phyloP scores from a whole-genome alignment of 1,140 invertebrate genomes.

The Himalopsyche phryganea region DNA sequence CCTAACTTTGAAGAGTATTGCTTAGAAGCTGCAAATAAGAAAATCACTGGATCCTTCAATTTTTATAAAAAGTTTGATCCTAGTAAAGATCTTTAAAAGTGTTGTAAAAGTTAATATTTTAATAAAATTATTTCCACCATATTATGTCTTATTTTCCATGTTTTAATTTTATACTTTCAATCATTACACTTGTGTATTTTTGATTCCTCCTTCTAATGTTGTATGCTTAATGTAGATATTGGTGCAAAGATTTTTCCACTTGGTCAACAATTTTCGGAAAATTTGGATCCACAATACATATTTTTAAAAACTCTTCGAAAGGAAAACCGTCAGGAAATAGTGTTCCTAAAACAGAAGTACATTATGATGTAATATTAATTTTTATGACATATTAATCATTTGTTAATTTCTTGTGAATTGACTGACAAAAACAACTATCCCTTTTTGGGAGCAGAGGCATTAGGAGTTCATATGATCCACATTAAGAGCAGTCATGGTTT shows the following conservation, averaged over 20 bases:
- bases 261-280: slow-evolving; percentile 42
- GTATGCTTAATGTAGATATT: slow-evolving; percentile 15
- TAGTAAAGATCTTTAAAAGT: not conserved
- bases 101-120: not conserved
- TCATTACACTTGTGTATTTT: too few relatives aligned
- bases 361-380: too few relatives aligned
- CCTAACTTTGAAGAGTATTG: slow-evolving; percentile 32
- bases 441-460: too few relatives aligned
- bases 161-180: too few relatives aligned
- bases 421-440: too few relatives aligned
- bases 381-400: too few relatives aligned
- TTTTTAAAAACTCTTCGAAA: slow-evolving; percentile 41
- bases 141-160: not conserved
- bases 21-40: slow-evolving; percentile 14
- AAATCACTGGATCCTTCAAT: slow-evolving; percentile 23
- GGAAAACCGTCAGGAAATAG: slow-evolving; percentile 30
- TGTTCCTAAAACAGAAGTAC: slow-evolving; percentile 34
- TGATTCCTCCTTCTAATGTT: too few relatives aligned
- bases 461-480: too few relatives aligned
- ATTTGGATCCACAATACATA: slow-evolving; percentile 44
- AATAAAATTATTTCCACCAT: not conserved
- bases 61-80: slow-evolving; percentile 20
- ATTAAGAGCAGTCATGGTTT: too few relatives aligned
- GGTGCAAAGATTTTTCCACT: slow-evolving; percentile 38
- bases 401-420: too few relatives aligned